phyloP scores from a whole-genome alignment of 2,888 invertebrate species.

The Drosophila mulleri region DNA sequence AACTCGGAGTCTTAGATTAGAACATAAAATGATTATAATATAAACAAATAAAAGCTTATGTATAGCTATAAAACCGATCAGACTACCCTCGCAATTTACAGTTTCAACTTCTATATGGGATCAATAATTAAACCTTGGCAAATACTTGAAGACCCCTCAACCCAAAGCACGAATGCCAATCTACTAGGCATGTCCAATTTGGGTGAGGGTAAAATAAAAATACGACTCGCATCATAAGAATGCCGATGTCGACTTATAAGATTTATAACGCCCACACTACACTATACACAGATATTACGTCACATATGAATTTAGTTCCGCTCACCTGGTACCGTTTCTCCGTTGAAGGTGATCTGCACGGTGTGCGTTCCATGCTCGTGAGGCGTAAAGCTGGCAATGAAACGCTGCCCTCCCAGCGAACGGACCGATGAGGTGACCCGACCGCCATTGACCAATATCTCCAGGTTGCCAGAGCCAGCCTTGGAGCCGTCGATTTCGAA shows the following conservation, averaged over 20 bases:
- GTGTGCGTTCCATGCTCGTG: slow-evolving; percentile 93
- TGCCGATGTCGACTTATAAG: slow-evolving; percentile 24
- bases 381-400: slow-evolving; percentile 97
- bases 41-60: neutral
- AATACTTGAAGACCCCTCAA: slow-evolving; percentile 11
- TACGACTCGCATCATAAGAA: slow-evolving; percentile 25
- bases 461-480: slow-evolving; percentile 98
- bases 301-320: slow-evolving; percentile 63
- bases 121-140: slow-evolving; percentile 2
- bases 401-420: slow-evolving; percentile 94
- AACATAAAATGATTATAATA: no score
- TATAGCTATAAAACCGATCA: neutral
- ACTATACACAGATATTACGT: slow-evolving; percentile 15
- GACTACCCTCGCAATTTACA: neutral
- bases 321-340: slow-evolving; percentile 95
- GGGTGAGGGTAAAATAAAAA: slow-evolving; percentile 8
- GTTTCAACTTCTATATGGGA: neutral
- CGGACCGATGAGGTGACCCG: slow-evolving; percentile 97
- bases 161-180: slow-evolving; percentile 1
- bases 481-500: slow-evolving; percentile 98
- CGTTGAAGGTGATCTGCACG: slow-evolving; percentile 97
- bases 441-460: slow-evolving; percentile 97
- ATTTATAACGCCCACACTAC: slow-evolving; percentile 30
- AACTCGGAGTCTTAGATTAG: no score
- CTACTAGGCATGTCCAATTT: slow-evolving; percentile 34